phyloP scores from a whole-genome alignment of 2,113 vertebrate genomes.

The Oostethus manadensis region DNA sequence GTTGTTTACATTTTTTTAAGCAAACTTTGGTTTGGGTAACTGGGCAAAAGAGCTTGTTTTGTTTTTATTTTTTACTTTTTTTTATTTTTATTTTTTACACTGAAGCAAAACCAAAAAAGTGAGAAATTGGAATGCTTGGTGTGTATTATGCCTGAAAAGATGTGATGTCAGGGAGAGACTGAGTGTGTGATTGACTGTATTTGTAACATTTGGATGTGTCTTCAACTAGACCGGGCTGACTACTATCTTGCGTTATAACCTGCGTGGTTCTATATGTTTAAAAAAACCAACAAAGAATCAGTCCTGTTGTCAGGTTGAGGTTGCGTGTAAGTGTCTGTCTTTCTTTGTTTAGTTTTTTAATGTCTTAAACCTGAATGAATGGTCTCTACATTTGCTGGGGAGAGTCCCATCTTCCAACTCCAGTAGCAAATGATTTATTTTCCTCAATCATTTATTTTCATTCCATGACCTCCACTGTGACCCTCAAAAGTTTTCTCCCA shows the following conservation, averaged over 20 bases:
- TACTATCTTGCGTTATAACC: neutral
- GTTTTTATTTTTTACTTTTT: conserved; percentile 9
- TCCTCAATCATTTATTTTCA: neutral
- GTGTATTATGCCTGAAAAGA: conserved; percentile 5
- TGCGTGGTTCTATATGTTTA: neutral
- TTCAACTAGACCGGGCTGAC: neutral
- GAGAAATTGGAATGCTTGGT: conserved; percentile 19
- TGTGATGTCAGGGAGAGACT: conserved; percentile 1
- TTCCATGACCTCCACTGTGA: conserved; percentile 32
- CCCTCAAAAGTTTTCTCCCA: neutral
- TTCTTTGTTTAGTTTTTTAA: neutral
- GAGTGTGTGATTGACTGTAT: neutral
- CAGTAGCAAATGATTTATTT: neutral
- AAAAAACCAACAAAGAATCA: neutral
- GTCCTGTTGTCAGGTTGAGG: neutral
- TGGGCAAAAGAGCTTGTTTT: conserved; percentile 11
- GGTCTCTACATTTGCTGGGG: conserved; percentile 27
- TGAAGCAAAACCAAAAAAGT: conserved; percentile 71
- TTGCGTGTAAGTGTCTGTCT: conserved; percentile 16
- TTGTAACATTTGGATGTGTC: conserved; percentile 25
- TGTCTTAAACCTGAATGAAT: conserved; percentile 20
- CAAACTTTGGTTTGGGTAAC: conserved; percentile 40
- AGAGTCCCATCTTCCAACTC: neutral
- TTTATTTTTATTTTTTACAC: conserved; percentile 63
- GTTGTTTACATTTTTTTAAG: neutral